A percentile compares a stretch with the other conserved stretches of the same genome.
Evolutionary conservation across 2,113 vertebrate genomes (phyloP).

Genomic region (Psittacus erithacus): DNA sequence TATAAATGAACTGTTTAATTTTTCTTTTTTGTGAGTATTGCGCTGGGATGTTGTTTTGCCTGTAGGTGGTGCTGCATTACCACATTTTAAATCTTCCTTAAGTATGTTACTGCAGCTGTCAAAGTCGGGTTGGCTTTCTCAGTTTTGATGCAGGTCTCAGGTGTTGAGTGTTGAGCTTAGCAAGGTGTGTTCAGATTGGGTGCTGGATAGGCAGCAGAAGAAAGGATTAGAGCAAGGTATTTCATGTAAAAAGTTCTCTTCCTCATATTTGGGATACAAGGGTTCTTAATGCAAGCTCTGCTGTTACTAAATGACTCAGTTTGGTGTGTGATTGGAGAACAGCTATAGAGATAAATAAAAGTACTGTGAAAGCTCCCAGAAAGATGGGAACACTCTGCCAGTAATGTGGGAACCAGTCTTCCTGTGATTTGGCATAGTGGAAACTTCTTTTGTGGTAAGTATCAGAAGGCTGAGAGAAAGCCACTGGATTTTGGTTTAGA

Average conservation of each 20-base stretch:
- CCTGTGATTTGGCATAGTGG: neutral
- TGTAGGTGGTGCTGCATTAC: constrained; percentile 11
- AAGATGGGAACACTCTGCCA: neutral
- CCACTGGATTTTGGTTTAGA: neutral
- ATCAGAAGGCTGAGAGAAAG: neutral
- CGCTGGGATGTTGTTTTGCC: neutral
- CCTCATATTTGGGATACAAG: neutral
- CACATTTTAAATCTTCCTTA: neutral
- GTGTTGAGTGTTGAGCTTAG: neutral
- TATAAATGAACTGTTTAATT: neutral
- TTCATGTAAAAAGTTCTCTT: neutral
- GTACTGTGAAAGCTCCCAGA: neutral
- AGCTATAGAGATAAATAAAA: neutral
- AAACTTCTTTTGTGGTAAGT: neutral
- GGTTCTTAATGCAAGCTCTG: neutral
- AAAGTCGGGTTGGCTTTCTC: neutral
- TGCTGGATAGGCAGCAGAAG: neutral
- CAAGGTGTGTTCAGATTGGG: neutral
- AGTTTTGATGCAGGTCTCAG: neutral
- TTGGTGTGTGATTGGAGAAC: neutral
- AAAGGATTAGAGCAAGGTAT: neutral
- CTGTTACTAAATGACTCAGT: neutral
- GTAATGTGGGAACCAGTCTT: neutral
- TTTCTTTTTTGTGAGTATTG: neutral
- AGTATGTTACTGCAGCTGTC: accelerated